Evolutionary conservation across 2,797 vertebrate genomes (phyloP), one percentile per base, ranked within the genome.

Genomic region (Staurois parvus): DNA sequence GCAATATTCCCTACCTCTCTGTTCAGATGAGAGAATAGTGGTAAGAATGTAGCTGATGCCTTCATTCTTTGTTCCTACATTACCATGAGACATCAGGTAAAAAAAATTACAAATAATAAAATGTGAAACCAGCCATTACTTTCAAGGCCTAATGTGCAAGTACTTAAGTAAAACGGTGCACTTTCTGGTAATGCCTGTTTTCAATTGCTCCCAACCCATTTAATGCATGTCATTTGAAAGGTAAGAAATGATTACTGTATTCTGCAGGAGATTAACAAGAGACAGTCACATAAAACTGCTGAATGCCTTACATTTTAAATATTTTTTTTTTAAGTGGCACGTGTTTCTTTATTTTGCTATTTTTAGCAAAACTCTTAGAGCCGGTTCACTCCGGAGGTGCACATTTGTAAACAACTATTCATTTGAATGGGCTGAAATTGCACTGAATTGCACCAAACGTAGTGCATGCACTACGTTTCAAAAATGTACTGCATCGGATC

Each of bases 131-230:
- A 83, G 68, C 75, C 75, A 83, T 82, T 86, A 83, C 85, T 73
- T 84, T 68, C 70, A 59, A 66, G 37, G 76, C 29, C 29, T 87
- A 87, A 87, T 83, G 56, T 79, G 68, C 76, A 56, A 24, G 81
- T 87, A 78, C 80, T 86, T 86, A 83, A 83, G 79, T 67, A 87
- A 87, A 87, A 79, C 30, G 76, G 37, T 79, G 81, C 81, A 87
- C 76, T 83, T 75, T 87, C 70, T 74, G 68, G 59, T 87, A 87
- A 84, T 75, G 81, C 29, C 81, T 84, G 72, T 84, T 87, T 87
- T 87, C 85, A 87, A 87, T 87, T 83, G 85, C 85, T 87, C 70
- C 79, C 85, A 69, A 59, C 69, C 76, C 78, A 79, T 87, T 87
- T 79, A 67, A 83, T 68, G 75, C 81, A 59, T 30, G 85, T 68